phyloP scores from a whole-genome alignment of 2,113 vertebrate species.

The Sphyrna mokarran region DNA sequence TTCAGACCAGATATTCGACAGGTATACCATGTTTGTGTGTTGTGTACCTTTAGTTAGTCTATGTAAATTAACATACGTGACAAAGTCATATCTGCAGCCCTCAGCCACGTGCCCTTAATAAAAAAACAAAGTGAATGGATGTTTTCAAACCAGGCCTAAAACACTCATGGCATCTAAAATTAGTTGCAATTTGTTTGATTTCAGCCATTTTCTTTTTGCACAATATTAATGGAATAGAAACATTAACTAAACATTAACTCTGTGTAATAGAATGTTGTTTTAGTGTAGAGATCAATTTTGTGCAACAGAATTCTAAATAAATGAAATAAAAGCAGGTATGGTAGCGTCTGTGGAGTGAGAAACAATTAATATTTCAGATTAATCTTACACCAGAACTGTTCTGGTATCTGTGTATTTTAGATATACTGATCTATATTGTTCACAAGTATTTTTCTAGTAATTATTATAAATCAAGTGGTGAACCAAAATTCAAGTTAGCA shows the following conservation, averaged over 20 bases:
- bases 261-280: not conserved
- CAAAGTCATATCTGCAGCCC: not conserved
- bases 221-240: not conserved
- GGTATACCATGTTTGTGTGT: slow-evolving; percentile 54
- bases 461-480: not conserved
- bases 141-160: not conserved
- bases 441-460: not conserved
- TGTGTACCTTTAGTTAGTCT: not conserved
- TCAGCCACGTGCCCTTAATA: not conserved
- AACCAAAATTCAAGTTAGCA: not conserved
- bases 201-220: not conserved
- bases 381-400: not conserved
- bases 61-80: not conserved
- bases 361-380: not conserved
- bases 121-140: not conserved
- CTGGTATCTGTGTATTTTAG: not conserved
- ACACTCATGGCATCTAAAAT: not conserved
- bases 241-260: not conserved
- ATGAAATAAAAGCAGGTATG: not conserved
- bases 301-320: not conserved
- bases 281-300: not conserved
- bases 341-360: not conserved
- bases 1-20: slow-evolving; percentile 90
- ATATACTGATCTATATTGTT: not conserved
- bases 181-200: not conserved